Base-by-base conservation (phyloP, 2,888 invertebrate species). In the Halocaridina rubra region DNA sequence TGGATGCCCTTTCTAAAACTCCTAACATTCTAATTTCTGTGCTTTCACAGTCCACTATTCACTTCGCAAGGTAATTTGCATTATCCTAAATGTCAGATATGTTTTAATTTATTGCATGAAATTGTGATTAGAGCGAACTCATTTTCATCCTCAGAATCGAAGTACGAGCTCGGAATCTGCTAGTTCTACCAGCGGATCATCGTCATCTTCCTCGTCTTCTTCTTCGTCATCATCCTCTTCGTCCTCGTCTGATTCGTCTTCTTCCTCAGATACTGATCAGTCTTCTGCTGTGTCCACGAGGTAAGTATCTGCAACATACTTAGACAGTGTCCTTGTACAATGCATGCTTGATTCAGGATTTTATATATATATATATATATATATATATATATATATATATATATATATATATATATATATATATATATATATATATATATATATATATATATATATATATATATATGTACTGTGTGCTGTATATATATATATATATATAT, bases 261-360 rank as follows among this genome's bases (percentile, higher is more conserved):
- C 88, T 24, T 88, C 88, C 22, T 88, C 88, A 46, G 88, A 86
- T 22, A 84, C 86, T 64, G 88, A 88, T 10, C 88, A 88, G 86
- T 88, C 88, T 7, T 88, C 88, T 3, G 88, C 88, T 32, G 84
- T 88, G 8, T 88, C 88, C 19, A 88, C 88, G 1, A 86, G 88
- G 88, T 85, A 27, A n/a, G n/a, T n/a, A n/a, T n/a, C n/a, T n/a
- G n/a, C n/a, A n/a, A n/a, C n/a, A n/a, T n/a, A n/a, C n/a, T n/a
- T n/a, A n/a, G n/a, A n/a, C n/a, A n/a, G n/a, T n/a, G n/a, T n/a
- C n/a, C n/a, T n/a, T n/a, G n/a, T n/a, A n/a, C n/a, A n/a, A n/a
- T n/a, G n/a, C n/a, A n/a, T n/a, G n/a, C n/a, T n/a, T n/a, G n/a
- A 61, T 72, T 53, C 7, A 13, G 7, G 46, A 22, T 10, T 13